Percentiles rank a stretch among this genome's conserved stretches.
These are phyloP conservation scores for Pantala flavescens DNA, from an alignment of 1,140 invertebrate genomes.

Conservation along the genomic window DNA sequence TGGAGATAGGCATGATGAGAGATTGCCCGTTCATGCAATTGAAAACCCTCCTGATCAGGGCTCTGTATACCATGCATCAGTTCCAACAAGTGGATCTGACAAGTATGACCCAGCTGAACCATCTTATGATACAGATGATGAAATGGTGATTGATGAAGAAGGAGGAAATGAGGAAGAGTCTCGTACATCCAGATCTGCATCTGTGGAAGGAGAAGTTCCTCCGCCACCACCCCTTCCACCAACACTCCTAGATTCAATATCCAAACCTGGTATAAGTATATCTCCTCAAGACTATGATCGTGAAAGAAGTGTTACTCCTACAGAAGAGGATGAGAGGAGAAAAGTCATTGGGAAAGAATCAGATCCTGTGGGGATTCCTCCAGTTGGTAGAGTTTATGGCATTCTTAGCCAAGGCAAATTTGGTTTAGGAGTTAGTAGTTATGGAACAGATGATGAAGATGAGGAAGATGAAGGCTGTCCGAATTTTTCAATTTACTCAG, in stretches of 20 bases:
- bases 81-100: slow-evolving; percentile 24
- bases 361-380: neutral
- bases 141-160: slow-evolving; percentile 15
- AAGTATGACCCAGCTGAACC: slow-evolving; percentile 55
- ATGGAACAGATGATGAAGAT: slow-evolving; percentile 35
- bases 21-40: neutral
- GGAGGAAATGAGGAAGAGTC: neutral
- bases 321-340: slow-evolving; percentile 8
- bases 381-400: neutral
- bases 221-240: neutral
- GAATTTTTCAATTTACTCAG: slow-evolving; percentile 72
- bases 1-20: neutral
- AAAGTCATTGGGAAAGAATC: neutral
- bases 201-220: slow-evolving; percentile 14
- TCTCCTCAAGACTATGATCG: slow-evolving; percentile 14
- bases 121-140: slow-evolving; percentile 38
- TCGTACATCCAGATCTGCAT: neutral
- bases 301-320: neutral
- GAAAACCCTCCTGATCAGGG: neutral
- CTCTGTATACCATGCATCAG: slow-evolving; percentile 18
- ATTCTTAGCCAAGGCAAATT: neutral
- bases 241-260: neutral
- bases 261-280: slow-evolving; percentile 17
- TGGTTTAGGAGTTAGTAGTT: neutral
- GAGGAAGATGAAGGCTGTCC: slow-evolving; percentile 62